phyloP scores from a whole-genome alignment of 2,113 vertebrate species.

The Callaeas wilsoni region DNA sequence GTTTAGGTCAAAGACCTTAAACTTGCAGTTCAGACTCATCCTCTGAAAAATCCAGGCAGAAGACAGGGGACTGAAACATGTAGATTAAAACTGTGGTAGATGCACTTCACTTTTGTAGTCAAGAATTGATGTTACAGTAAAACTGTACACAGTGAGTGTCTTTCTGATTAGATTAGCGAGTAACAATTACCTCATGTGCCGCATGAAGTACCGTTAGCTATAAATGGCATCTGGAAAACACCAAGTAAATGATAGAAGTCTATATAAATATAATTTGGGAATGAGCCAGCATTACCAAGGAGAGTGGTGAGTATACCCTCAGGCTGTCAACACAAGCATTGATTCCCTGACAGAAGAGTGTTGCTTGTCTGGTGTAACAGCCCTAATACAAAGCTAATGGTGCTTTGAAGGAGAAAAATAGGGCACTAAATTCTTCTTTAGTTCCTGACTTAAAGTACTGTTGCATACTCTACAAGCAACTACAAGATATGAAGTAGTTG shows the following conservation, averaged over 20 bases:
- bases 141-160: not conserved
- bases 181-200: not conserved
- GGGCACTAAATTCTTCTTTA: not conserved
- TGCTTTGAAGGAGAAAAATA: slow-evolving; percentile 8
- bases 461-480: not conserved
- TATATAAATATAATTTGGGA: slow-evolving; percentile 32
- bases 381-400: not conserved
- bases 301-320: not conserved
- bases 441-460: not conserved
- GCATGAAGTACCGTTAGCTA: not conserved
- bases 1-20: not conserved
- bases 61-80: not conserved
- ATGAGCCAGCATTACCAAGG: not conserved
- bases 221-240: slow-evolving; percentile 2
- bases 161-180: not conserved
- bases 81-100: not conserved
- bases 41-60: not conserved
- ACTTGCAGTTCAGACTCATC: not conserved
- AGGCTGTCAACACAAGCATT: slow-evolving; percentile 18
- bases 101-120: not conserved
- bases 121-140: not conserved
- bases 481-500: not conserved
- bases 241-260: slow-evolving; percentile 1
- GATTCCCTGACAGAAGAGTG: not conserved
- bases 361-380: not conserved